These are phyloP conservation scores for Carcharodon carcharias DNA, from an alignment of 2,797 vertebrate genomes.

Conservation along the genomic window DNA sequence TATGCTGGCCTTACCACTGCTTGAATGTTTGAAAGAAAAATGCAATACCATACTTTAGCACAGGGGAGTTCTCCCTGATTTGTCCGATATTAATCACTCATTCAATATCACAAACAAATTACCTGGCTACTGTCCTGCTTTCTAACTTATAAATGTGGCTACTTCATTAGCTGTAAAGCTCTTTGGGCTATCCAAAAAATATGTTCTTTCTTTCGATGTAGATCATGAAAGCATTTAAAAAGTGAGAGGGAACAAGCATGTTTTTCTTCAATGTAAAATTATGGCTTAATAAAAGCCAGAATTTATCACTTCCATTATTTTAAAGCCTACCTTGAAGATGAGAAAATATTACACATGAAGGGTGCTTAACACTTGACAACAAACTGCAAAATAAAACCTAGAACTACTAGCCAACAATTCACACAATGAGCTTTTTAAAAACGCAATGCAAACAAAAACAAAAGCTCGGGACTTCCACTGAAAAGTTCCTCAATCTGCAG, in stretches of 20 bases:
- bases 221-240: not conserved
- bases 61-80: not conserved
- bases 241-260: not conserved
- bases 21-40: not conserved
- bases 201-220: not conserved
- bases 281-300: not conserved
- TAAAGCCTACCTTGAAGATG: not conserved
- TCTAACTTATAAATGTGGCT: not conserved
- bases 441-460: not conserved
- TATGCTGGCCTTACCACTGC: not conserved
- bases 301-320: not conserved
- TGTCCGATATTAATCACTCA: not conserved
- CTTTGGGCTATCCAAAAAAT: not conserved
- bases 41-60: not conserved
- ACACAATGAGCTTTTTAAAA: not conserved
- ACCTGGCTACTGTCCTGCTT: not conserved
- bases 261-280: not conserved
- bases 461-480: not conserved
- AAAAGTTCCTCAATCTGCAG: not conserved
- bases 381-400: not conserved
- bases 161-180: not conserved
- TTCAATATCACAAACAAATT: not conserved
- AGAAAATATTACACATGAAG: not conserved
- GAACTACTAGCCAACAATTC: not conserved
- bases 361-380: not conserved